Base-by-base conservation (phyloP, 1,140 invertebrate genomes). In the Cecropterus lyciades region DNA sequence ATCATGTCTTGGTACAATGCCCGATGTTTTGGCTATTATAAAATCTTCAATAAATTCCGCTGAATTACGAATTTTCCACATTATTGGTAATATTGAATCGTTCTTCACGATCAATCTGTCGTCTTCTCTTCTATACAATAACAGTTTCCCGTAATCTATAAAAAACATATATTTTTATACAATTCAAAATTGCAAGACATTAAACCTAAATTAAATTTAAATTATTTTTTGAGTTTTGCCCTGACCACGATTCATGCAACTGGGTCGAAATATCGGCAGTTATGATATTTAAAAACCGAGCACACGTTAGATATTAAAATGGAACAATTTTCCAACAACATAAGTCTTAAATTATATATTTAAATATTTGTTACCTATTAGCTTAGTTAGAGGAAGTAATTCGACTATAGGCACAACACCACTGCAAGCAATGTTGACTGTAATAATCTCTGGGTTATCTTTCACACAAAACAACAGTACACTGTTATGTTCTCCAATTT, bases 51-150 rank as follows among this genome's bases (percentile, higher is more conserved):
- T 49, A 63, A 91, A 89, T n/a, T 91, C 87, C 14, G 73, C 49
- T 15, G 82, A 56, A 68, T 90, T 92, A 20, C 82, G 76, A 64
- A 92, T 83, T 75, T 85, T 84, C 87, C 88, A 92, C 78, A 83
- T 85, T 53, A 92, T 74, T 7, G 89, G 80, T 48, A 92, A 69
- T 59, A 92, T 84, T 7, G 89, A 92, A 68, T 91, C 86, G 65
- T 92, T 92, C 66, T 89, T 92, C n/a, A 92, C 82, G 30, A 92
- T 89, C 66, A 92, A 85, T 65, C 88, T 79, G 49, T 91, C 85
- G 52, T 89, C 84, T 76, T 89, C 82, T 55, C 82, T 79, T 13
- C 89, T 77, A 56, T 92, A 92, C 2, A 92, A 69, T 40, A 92
- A 65, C 27, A 85, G 79, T 57, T 86, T 90, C 7, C 86, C 85